These are phyloP conservation scores for Dicyrtoma fusca DNA, from an alignment of 2,888 invertebrate species.

Conservation along the genomic window DNA sequence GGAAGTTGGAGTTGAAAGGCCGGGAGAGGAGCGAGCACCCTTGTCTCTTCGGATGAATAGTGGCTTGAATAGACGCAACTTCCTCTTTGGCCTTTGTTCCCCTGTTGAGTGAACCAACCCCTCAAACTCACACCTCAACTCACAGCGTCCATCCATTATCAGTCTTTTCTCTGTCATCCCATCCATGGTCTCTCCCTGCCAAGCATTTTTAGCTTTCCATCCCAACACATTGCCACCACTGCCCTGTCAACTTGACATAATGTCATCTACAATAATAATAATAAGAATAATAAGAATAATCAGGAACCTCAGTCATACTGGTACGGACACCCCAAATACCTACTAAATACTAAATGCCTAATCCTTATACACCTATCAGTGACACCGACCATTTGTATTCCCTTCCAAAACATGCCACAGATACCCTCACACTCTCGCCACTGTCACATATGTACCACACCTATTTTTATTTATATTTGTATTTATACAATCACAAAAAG, in stretches of 20 bases:
- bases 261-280: background rate
- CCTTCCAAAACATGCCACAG: no score
- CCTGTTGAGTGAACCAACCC: conserved; percentile 22
- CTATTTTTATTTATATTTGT: no score
- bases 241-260: background rate
- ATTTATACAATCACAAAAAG: conserved; percentile 29
- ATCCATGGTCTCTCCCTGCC: conserved; percentile 7
- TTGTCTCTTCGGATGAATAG: conserved; percentile 20
- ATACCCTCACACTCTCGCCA: background rate
- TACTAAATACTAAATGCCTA: no score
- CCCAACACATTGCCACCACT: background rate
- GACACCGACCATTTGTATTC: no score
- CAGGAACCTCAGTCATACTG: no score
- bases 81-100: conserved; percentile 30
- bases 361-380: no score
- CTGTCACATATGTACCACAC: conserved; percentile 30
- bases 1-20: background rate
- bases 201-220: background rate
- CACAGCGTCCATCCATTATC: conserved; percentile 33
- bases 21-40: conserved; percentile 18
- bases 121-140: conserved; percentile 32
- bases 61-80: conserved; percentile 28
- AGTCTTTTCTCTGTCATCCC: conserved; percentile 30
- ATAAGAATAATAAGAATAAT: background rate
- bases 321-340: background rate